A percentile compares a stretch with the other conserved stretches of the same genome.
Conservation (phyloP, 2,888 invertebrate species). For the Spialia ferax region DNA sequence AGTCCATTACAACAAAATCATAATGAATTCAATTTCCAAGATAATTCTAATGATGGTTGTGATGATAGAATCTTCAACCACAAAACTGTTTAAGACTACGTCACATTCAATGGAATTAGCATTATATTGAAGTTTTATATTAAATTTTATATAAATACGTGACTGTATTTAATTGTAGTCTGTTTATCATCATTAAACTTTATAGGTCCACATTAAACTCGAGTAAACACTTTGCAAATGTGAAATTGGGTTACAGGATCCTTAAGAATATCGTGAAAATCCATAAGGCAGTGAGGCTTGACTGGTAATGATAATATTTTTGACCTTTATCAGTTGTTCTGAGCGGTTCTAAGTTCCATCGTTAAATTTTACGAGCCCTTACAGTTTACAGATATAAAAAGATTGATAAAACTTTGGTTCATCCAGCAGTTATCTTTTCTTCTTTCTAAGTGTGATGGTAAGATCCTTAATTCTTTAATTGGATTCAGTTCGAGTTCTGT, state of each 20-base stretch:
- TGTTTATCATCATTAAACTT: conserved; percentile 11
- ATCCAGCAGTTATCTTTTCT: background rate
- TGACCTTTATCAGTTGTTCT: conserved; percentile 3
- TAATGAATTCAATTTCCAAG: too few species aligned
- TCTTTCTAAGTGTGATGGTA: background rate
- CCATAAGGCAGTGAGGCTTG: background rate
- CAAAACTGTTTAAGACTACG: too few species aligned
- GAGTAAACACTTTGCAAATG: background rate
- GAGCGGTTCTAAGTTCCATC: background rate
- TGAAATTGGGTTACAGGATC: background rate
- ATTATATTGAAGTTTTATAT: background rate
- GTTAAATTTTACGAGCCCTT: conserved; percentile 3
- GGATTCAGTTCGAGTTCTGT: background rate
- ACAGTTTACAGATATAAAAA: conserved; percentile 3
- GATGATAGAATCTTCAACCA: too few species aligned
- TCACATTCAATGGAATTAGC: background rate
- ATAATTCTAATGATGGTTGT: too few species aligned
- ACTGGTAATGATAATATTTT: conserved; percentile 8
- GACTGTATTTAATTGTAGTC: background rate
- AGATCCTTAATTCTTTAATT: background rate
- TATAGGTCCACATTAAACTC: background rate
- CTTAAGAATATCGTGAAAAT: background rate
- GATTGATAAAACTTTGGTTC: background rate
- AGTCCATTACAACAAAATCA: too few species aligned
- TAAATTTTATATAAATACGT: conserved; percentile 2